Conservation (phyloP, 2,797 vertebrate genomes). For the Pteropus rufus region DNA sequence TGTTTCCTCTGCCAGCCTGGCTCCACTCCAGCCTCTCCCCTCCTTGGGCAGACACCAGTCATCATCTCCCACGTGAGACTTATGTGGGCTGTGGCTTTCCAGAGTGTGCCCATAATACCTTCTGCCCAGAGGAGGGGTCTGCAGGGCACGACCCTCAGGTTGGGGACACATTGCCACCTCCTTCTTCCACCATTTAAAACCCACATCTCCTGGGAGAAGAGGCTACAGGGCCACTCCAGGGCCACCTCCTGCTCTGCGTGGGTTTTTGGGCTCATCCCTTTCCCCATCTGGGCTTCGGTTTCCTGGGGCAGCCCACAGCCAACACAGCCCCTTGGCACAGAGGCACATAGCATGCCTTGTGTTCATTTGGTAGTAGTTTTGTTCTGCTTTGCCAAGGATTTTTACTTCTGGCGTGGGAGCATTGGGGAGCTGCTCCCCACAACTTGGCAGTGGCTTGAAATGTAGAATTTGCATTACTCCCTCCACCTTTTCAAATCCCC, state of each 20-base stretch:
- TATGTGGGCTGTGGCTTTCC: constrained; percentile 52
- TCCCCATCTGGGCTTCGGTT: background rate
- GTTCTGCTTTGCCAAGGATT: background rate
- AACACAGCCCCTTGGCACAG: background rate
- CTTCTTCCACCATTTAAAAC: background rate
- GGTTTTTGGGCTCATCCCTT: background rate
- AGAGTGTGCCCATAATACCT: background rate
- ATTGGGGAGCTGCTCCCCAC: background rate
- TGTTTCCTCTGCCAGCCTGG: constrained; percentile 70
- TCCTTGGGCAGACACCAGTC: background rate
- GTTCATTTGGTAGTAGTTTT: background rate
- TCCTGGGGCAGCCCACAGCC: background rate
- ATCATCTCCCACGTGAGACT: background rate
- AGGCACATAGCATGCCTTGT: background rate
- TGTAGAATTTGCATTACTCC: background rate
- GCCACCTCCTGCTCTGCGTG: background rate
- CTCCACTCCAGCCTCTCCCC: constrained; percentile 39
- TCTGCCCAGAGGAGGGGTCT: background rate
- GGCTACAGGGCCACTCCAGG: background rate
- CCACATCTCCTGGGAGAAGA: background rate
- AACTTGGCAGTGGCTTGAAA: background rate
- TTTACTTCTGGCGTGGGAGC: background rate
- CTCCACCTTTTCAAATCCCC: background rate
- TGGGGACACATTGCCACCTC: background rate
- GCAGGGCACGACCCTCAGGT: background rate